Conservation (phyloP, 2,113 vertebrate species). For the Laticauda laticaudata region DNA sequence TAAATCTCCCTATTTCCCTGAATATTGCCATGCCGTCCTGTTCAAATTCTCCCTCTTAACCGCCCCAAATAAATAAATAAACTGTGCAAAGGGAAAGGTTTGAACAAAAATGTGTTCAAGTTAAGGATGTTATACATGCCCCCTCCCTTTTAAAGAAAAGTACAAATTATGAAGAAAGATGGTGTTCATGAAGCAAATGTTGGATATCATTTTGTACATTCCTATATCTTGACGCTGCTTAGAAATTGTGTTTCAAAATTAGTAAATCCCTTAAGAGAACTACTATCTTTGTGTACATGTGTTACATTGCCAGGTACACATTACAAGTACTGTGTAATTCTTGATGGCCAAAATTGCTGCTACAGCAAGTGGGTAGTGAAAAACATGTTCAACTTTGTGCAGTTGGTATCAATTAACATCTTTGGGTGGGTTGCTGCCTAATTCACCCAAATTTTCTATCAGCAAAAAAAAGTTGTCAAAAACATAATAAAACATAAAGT, state of each 20-base stretch:
- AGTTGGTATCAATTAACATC: not conserved
- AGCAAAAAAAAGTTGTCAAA: conserved; percentile 6
- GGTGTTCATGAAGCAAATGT: not conserved
- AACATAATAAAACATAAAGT: not conserved
- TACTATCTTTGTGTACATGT: not conserved
- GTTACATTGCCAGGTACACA: not conserved
- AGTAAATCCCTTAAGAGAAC: too few relatives aligned
- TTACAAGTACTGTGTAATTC: not conserved
- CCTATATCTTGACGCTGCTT: not conserved
- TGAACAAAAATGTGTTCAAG: not conserved
- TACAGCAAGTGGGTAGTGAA: not conserved
- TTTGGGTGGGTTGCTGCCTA: not conserved
- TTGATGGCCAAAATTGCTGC: not conserved
- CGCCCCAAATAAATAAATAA: not conserved
- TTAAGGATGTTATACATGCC: not conserved
- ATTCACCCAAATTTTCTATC: not conserved
- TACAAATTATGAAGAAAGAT: not conserved
- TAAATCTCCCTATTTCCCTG: not conserved
- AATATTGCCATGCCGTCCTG: not conserved
- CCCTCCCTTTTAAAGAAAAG: not conserved
- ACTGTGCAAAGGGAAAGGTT: not conserved
- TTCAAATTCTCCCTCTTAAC: not conserved
- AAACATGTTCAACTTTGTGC: not conserved
- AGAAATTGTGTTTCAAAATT: not conserved
- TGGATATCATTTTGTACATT: not conserved